Percentiles rank a stretch among this genome's conserved stretches.
Evolutionary conservation across 2,113 vertebrate species (phyloP).

Genomic region (Proterorhinus semilunaris): DNA sequence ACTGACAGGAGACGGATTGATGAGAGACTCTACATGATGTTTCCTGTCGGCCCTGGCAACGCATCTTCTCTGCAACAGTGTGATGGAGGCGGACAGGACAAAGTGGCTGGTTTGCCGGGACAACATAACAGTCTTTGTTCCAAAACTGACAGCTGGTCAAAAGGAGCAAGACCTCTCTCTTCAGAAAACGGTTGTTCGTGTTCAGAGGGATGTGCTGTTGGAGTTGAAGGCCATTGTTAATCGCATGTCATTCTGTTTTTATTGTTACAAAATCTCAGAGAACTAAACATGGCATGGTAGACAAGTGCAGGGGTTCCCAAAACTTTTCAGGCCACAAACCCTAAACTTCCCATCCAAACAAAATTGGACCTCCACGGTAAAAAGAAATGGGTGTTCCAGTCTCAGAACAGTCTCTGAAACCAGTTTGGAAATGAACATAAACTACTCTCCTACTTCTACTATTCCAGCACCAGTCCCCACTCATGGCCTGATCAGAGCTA

Average conservation of each 20-base stretch:
- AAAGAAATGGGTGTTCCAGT: no score
- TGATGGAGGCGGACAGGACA: constrained; percentile 40
- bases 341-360: no score
- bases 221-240: background rate
- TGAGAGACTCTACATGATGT: constrained; percentile 36
- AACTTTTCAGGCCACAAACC: no score
- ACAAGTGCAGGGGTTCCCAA: no score
- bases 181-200: constrained; percentile 18
- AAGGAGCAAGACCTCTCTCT: constrained; percentile 23
- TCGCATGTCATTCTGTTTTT: background rate
- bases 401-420: no score
- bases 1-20: constrained; percentile 67
- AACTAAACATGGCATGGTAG: no score
- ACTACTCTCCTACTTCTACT: no score
- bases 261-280: constrained; percentile 1
- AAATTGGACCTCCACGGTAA: no score
- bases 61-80: constrained; percentile 48
- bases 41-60: constrained; percentile 39
- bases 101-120: constrained; percentile 34
- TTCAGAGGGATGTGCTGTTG: constrained; percentile 5
- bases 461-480: no score
- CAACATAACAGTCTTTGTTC: constrained; percentile 35
- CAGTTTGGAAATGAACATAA: no score
- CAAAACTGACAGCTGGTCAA: constrained; percentile 35
- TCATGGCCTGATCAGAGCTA: no score